Conservation (phyloP, 2,797 vertebrate species). For the Anguilla megastoma region DNA sequence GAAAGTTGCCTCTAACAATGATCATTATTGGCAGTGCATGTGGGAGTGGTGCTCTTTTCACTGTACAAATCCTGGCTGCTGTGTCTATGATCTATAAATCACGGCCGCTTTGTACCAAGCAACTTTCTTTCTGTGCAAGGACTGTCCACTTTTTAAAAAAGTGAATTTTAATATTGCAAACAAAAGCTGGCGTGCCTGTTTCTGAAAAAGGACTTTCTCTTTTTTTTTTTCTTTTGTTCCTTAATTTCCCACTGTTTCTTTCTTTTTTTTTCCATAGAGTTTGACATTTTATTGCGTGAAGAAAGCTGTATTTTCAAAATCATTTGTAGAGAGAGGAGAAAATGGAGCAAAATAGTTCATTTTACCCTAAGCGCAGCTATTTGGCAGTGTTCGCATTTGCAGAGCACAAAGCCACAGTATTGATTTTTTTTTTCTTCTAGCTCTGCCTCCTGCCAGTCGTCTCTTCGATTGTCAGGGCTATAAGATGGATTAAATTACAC, state of each 20-base stretch:
- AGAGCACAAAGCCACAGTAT: slow-evolving; percentile 77
- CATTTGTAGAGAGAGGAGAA: slow-evolving; percentile 67
- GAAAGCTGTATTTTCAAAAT: slow-evolving; percentile 71
- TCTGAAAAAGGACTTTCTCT: slow-evolving; percentile 48
- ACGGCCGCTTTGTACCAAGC: slow-evolving; percentile 36
- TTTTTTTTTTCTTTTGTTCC: slow-evolving; percentile 50
- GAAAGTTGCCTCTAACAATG: slow-evolving; percentile 52
- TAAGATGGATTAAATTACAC: slow-evolving; percentile 80
- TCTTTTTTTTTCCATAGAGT: slow-evolving; percentile 37
- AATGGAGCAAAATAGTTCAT: slow-evolving; percentile 73
- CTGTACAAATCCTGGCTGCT: slow-evolving; percentile 42
- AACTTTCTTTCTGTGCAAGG: slow-evolving; percentile 42
- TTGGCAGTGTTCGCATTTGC: slow-evolving; percentile 78
- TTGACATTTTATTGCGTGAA: slow-evolving; percentile 67
- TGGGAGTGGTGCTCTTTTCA: slow-evolving; percentile 49
- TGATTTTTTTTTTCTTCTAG: slow-evolving; percentile 71
- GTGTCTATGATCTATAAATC: slow-evolving; percentile 32
- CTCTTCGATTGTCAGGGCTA: slow-evolving; percentile 71
- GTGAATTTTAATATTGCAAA: slow-evolving; percentile 38
- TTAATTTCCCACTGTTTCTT: slow-evolving; percentile 41
- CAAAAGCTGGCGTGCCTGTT: slow-evolving; percentile 67
- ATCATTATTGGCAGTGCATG: slow-evolving; percentile 59
- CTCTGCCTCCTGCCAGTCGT: slow-evolving; percentile 65
- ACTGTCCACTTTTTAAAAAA: slow-evolving; percentile 40
- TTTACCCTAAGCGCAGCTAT: slow-evolving; percentile 75